Percentiles rank a stretch among this genome's conserved stretches.
Conservation (phyloP, 2,888 invertebrate genomes). For the Latrodectus hesperus region DNA sequence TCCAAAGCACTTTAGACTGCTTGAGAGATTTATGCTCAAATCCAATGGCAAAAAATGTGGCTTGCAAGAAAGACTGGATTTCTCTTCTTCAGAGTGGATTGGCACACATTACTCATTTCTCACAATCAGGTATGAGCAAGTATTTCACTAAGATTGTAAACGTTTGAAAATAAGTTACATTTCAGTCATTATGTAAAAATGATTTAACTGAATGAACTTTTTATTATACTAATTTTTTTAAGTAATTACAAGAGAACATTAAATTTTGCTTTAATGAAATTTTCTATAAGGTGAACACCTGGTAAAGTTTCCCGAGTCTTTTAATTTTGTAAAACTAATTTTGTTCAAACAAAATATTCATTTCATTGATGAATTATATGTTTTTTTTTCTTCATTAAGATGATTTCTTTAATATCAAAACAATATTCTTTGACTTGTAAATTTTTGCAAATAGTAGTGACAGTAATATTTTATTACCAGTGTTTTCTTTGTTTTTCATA, state of each 20-base stretch:
- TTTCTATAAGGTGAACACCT: too few species aligned
- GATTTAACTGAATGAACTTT: too few species aligned
- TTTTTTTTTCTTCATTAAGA: not conserved
- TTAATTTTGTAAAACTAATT: not conserved
- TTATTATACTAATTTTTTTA: too few species aligned
- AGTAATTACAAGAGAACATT: too few species aligned
- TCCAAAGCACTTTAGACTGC: conserved; percentile 83
- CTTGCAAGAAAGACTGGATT: conserved; percentile 83
- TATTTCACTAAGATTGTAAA: too few species aligned
- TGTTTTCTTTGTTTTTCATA: not conserved
- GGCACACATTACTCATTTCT: conserved; percentile 90
- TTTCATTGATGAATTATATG: not conserved
- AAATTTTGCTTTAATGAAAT: too few species aligned
- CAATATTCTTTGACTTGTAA: not conserved
- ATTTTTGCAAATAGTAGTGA: not conserved
- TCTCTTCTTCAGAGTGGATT: conserved; percentile 89
- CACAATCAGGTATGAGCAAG: conserved; percentile 80
- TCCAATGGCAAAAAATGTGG: conserved; percentile 80
- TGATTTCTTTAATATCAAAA: not conserved
- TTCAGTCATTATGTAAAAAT: not conserved
- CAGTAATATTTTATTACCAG: not conserved
- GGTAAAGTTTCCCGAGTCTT: not conserved
- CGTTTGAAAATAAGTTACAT: too few species aligned
- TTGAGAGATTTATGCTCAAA: conserved; percentile 80
- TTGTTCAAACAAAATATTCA: not conserved